These are phyloP conservation scores for Ammodramus savannarum DNA, from an alignment of 2,113 vertebrate genomes.

Conservation along the genomic window DNA sequence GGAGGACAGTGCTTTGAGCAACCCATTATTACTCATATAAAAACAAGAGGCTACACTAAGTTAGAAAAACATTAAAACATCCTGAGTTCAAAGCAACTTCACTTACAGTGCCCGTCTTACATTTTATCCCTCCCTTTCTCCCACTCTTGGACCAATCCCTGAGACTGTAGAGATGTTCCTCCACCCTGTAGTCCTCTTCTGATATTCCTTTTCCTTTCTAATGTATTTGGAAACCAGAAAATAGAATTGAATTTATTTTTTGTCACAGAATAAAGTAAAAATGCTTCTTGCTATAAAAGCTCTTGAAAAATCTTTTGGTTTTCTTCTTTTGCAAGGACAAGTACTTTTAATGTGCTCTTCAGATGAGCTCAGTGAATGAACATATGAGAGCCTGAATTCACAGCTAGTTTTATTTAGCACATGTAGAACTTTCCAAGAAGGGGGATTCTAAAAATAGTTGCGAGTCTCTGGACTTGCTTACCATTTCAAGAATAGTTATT, in stretches of 20 bases:
- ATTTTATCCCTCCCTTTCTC: neutral
- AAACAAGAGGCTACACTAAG: neutral
- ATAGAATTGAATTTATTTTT: neutral
- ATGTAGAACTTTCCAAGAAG: neutral
- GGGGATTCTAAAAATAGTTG: conserved; percentile 9
- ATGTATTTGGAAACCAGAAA: neutral
- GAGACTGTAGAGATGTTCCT: neutral
- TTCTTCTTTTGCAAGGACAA: neutral
- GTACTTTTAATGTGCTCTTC: neutral
- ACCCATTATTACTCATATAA: neutral
- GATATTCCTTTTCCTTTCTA: neutral
- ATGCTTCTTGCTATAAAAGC: neutral
- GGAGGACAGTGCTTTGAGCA: neutral
- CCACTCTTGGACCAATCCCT: neutral
- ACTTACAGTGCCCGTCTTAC: neutral
- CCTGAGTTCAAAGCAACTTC: neutral
- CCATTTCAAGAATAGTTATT: neutral
- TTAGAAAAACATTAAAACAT: neutral
- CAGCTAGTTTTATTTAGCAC: conserved; percentile 25
- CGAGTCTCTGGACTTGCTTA: neutral
- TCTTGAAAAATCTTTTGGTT: neutral
- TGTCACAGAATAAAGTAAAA: neutral
- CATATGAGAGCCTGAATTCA: neutral
- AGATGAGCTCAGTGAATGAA: neutral
- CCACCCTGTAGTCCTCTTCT: neutral